Evolutionary conservation across 2,888 invertebrate species (phyloP).

Genomic region (Hypomecis punctinalis): DNA sequence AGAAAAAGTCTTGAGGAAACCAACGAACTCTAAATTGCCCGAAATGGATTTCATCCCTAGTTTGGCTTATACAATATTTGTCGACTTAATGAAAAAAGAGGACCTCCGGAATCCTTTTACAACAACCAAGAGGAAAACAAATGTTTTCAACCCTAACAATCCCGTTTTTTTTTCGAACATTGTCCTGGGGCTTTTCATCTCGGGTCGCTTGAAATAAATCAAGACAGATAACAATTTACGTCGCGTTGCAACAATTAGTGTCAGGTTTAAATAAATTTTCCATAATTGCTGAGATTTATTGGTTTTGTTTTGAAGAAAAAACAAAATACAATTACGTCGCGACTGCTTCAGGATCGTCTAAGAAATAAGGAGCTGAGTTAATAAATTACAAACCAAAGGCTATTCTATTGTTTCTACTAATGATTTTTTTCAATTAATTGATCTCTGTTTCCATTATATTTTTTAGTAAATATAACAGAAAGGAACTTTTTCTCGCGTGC

Average conservation of each 20-base stretch:
- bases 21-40: conserved; percentile 9
- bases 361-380: conserved; percentile 7
- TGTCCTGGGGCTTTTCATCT: conserved; percentile 25
- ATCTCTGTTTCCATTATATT: background rate
- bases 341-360: conserved; percentile 4
- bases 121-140: conserved; percentile 26
- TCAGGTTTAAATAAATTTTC: conserved; percentile 51
- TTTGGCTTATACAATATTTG: conserved; percentile 14
- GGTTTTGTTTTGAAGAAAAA: conserved; percentile 3
- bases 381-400: background rate
- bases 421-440: background rate
- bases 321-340: background rate
- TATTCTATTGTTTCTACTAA: conserved; percentile 3
- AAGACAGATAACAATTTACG: conserved; percentile 51
- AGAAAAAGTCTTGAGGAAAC: conserved; percentile 1
- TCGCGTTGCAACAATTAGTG: conserved; percentile 53
- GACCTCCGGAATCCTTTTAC: conserved; percentile 22
- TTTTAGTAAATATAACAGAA: background rate
- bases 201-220: conserved; percentile 49
- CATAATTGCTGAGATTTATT: conserved; percentile 50
- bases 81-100: conserved; percentile 28
- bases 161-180: conserved; percentile 27
- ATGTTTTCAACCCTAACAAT: conserved; percentile 33
- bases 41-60: conserved; percentile 12
- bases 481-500: conserved; percentile 1